Percentiles rank a stretch among this genome's conserved stretches.
phyloP scores from a whole-genome alignment of 2,888 invertebrate genomes.

The Harpalus rufipes region DNA sequence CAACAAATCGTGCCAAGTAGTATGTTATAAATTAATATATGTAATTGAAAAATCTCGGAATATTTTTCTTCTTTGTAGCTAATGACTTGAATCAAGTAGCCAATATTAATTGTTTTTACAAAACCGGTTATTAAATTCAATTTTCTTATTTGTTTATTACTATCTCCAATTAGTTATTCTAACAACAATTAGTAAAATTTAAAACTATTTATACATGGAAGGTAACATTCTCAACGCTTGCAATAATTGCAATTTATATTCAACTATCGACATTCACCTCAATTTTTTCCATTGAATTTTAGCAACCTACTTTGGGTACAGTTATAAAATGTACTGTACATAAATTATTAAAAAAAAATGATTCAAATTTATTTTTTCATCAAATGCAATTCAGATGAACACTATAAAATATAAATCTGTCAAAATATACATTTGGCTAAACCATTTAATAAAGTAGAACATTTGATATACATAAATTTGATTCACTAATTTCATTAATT shows the following conservation, averaged over 20 bases:
- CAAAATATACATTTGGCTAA: not conserved
- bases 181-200: not conserved
- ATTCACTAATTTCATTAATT: not conserved
- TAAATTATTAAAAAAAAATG: not conserved
- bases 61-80: too few species aligned
- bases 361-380: too few species aligned
- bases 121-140: not conserved
- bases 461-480: not conserved
- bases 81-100: too few species aligned
- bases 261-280: slow-evolving; percentile 23
- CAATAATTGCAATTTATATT: slow-evolving; percentile 36
- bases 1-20: too few species aligned
- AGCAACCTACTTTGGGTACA: slow-evolving; percentile 33
- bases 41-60: too few species aligned
- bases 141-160: not conserved
- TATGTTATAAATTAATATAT: too few species aligned
- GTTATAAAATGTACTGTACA: slow-evolving; percentile 5
- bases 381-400: not conserved
- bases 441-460: not conserved
- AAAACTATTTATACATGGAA: not conserved
- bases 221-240: not conserved
- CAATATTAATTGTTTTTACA: not conserved
- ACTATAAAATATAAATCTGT: too few species aligned
- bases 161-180: not conserved
- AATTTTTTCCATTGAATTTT: slow-evolving; percentile 43